Percentiles rank a stretch among this genome's conserved stretches.
phyloP scores from a whole-genome alignment of 2,888 invertebrate genomes.

The Junonia oenone region DNA sequence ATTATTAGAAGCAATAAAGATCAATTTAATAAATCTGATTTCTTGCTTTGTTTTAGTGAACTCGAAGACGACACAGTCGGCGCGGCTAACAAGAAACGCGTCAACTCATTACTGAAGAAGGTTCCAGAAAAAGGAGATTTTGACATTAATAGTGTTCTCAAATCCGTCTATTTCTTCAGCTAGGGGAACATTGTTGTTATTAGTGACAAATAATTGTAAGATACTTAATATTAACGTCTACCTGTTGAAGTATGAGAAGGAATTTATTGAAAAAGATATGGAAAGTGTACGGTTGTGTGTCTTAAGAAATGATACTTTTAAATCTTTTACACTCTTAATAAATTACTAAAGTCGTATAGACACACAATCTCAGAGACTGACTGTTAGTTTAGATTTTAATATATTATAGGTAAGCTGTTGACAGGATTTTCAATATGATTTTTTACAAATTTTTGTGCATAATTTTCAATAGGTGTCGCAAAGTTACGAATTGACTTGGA shows the following conservation, averaged over 20 bases:
- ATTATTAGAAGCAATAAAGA: too few relatives aligned
- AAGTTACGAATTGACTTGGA: background rate
- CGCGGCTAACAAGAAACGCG: conserved; percentile 80
- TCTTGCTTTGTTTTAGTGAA: conserved; percentile 47
- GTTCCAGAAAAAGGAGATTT: conserved; percentile 89
- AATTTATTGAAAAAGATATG: background rate
- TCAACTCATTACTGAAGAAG: conserved; percentile 80
- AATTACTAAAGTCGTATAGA: background rate
- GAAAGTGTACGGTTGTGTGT: conserved; percentile 1
- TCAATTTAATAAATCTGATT: too few relatives aligned
- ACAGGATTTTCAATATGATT: background rate
- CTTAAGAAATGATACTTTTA: background rate
- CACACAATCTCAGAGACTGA: background rate
- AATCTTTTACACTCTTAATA: background rate
- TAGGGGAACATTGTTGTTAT: conserved; percentile 49
- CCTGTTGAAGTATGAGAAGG: background rate
- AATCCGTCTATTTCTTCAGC: conserved; percentile 93
- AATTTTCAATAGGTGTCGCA: background rate
- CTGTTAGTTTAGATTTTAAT: background rate
- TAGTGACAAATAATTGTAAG: background rate
- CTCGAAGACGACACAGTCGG: conserved; percentile 68
- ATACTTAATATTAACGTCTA: background rate
- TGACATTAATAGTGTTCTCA: conserved; percentile 85
- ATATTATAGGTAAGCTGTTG: background rate
- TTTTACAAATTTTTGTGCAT: background rate